Base-by-base conservation (phyloP, 1,140 invertebrate genomes). In the Xylocopa sonorina region DNA sequence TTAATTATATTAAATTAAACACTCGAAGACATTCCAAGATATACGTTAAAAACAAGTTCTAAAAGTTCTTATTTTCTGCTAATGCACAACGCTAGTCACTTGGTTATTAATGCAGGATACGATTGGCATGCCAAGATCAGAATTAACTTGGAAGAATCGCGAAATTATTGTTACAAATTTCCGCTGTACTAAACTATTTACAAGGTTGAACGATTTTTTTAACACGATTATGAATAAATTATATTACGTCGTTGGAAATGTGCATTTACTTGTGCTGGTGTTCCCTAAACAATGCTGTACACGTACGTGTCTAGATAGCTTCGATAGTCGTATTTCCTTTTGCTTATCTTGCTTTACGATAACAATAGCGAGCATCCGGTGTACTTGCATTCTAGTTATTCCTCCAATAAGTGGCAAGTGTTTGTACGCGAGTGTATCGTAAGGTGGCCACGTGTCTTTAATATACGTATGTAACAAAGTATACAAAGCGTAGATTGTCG, bases 211-310 rank as follows among this genome's bases (percentile, higher is more conserved):
- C 87, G 83, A 82, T 87, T 43, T 87, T 89, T 88, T 89, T 90
- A 89, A 89, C 89, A 89, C 89, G 87, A 89, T 90, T 90, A 89
- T 86, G 77, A 90, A 90, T 90, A 90, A 90, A 90, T 90, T 89
- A 90, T 90, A 90, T 90, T 87, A 88, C 83, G 88, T 89, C 87
- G 88, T 89, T 90, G 81, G 87, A 78, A 63, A 55, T 18, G 10
- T 73, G 48, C 27, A 43, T 73, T 62, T 38, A 55, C 73, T 62
- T 10, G 5, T 4, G 21, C 5, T 14, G n/a, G n/a, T 60, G 7
- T 62, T 41, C 32, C 57, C 58, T 60, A 38, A 2, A 14, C 21
- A 12, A 62, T 62, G 38, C 38, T 24, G 14, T 41, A 38, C 12
- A n/a, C n/a, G n/a, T n/a, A n/a, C n/a, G n/a, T 9, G 34, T 34